These are phyloP conservation scores for Patella pellucida DNA, from an alignment of 2,888 invertebrate genomes.

Conservation along the genomic window DNA sequence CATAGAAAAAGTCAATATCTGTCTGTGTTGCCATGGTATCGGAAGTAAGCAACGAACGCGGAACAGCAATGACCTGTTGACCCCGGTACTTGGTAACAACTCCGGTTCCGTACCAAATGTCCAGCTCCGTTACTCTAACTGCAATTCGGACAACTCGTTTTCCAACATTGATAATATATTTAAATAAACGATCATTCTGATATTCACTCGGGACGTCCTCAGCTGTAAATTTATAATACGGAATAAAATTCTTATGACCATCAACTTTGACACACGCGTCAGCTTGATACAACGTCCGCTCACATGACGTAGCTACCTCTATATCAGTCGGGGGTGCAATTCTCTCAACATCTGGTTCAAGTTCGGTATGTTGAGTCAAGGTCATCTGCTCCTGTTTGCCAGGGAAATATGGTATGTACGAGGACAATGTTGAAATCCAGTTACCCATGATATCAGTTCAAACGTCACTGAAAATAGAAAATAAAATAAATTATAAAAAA, in stretches of 20 bases:
- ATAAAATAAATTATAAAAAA: too few relatives aligned
- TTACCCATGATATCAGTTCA: neutral
- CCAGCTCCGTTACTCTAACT: neutral
- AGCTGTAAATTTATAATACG: neutral
- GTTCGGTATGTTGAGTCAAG: neutral
- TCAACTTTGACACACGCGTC: neutral
- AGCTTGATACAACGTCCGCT: slow-evolving; percentile 4
- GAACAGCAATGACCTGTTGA: neutral
- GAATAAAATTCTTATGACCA: neutral
- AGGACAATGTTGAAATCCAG: slow-evolving; percentile 1
- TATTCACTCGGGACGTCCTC: neutral
- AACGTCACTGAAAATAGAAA: neutral
- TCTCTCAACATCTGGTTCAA: neutral
- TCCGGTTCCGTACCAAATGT: neutral
- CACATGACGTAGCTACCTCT: neutral
- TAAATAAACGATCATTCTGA: neutral
- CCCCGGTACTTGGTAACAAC: neutral
- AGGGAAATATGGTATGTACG: neutral
- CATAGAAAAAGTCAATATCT: neutral
- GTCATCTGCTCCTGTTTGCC: neutral
- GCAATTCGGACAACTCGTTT: neutral
- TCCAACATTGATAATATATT: neutral
- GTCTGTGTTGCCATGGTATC: neutral
- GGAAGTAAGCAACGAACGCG: neutral
- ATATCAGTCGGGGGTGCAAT: neutral